phyloP scores from a whole-genome alignment of 2,888 invertebrate species.

The Tetheella fluctuosa region DNA sequence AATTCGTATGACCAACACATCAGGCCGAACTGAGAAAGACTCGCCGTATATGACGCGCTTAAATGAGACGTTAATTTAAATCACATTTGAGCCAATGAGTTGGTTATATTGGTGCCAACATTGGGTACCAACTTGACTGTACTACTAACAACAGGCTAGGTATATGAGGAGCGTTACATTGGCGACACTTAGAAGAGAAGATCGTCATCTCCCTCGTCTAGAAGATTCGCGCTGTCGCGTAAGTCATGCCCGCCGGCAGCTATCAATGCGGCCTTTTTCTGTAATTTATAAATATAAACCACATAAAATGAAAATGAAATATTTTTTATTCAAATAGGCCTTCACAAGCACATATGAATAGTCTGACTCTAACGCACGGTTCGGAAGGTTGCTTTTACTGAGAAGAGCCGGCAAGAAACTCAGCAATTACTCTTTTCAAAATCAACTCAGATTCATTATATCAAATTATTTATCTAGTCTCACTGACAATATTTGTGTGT shows the following conservation, averaged over 20 bases:
- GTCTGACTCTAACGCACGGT: too few relatives aligned
- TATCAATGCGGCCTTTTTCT: constrained; percentile 59
- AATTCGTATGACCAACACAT: too few relatives aligned
- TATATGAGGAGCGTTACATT: constrained; percentile 38
- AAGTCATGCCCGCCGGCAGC: constrained; percentile 56
- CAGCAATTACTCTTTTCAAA: too few relatives aligned
- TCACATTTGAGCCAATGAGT: constrained; percentile 7
- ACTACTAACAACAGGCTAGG: constrained; percentile 55
- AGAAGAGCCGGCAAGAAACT: too few relatives aligned
- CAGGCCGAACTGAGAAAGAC: neutral
- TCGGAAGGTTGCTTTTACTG: too few relatives aligned
- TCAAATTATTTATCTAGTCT: too few relatives aligned
- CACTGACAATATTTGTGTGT: too few relatives aligned
- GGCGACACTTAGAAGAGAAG: constrained; percentile 88
- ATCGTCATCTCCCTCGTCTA: constrained; percentile 96
- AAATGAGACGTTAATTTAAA: constrained; percentile 2
- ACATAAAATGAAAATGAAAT: constrained; percentile 9
- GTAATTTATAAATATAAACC: constrained; percentile 31
- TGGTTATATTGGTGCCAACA: constrained; percentile 18
- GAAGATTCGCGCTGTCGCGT: constrained; percentile 86
- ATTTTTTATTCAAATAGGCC: too few relatives aligned
- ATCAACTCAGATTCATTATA: too few relatives aligned
- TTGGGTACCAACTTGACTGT: constrained; percentile 49
- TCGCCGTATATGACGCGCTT: neutral
- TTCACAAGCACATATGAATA: too few relatives aligned